Conservation (phyloP, 2,888 invertebrate genomes). For the Torymus tubicola region DNA sequence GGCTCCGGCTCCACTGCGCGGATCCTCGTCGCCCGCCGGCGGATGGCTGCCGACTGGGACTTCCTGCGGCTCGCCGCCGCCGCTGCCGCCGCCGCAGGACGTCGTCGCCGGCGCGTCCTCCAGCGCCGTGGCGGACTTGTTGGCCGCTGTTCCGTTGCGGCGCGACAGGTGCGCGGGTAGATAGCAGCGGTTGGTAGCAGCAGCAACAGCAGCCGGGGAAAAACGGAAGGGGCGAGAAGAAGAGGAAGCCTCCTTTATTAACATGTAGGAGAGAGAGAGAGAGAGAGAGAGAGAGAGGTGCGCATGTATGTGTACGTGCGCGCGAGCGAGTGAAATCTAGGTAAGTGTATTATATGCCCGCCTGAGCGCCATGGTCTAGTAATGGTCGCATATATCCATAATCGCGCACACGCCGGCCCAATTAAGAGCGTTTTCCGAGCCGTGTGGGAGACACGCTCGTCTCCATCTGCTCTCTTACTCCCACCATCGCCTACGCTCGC, state of each 20-base stretch:
- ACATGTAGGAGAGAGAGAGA: slow-evolving; percentile 10
- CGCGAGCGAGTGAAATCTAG: slow-evolving; percentile 74
- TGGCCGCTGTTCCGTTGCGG: slow-evolving; percentile 73
- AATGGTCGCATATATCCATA: slow-evolving; percentile 70
- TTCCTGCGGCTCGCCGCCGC: slow-evolving; percentile 57
- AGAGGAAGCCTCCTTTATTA: slow-evolving; percentile 15
- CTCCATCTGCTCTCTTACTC: too few species aligned
- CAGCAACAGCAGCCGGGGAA: slow-evolving; percentile 54
- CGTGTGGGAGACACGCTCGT: neutral
- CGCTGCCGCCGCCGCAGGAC: slow-evolving; percentile 57
- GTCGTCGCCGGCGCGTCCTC: slow-evolving; percentile 66
- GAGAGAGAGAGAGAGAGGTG: slow-evolving; percentile 31
- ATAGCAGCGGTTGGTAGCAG: slow-evolving; percentile 18
- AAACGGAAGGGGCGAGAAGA: neutral
- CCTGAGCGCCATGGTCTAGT: slow-evolving; percentile 75
- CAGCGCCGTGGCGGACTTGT: slow-evolving; percentile 68
- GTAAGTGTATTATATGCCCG: slow-evolving; percentile 76
- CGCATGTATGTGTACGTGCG: slow-evolving; percentile 38
- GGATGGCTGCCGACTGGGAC: slow-evolving; percentile 69
- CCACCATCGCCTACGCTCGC: too few species aligned
- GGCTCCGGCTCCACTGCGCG: neutral
- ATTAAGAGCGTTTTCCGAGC: slow-evolving; percentile 35
- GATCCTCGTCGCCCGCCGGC: slow-evolving; percentile 67
- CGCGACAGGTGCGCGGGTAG: slow-evolving; percentile 14
- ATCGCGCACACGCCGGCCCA: slow-evolving; percentile 66